Percentiles rank a stretch among this genome's conserved stretches.
Conservation (phyloP, 2,113 vertebrate species). For the Rhynchopsitta pachyrhyncha region DNA sequence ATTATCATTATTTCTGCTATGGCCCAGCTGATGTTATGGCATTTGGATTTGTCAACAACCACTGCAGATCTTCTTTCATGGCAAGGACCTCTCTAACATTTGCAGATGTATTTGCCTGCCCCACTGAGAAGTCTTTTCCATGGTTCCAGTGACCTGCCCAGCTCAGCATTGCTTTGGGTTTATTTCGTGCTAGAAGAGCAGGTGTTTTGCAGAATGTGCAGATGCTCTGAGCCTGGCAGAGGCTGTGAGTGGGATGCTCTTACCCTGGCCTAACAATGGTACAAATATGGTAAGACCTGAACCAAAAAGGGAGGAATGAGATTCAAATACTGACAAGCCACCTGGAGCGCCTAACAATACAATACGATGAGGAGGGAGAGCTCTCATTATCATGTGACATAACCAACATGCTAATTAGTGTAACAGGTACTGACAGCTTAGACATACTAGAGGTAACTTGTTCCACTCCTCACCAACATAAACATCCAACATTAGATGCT, state of each 20-base stretch:
- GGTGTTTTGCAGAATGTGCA: neutral
- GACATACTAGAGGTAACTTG: neutral
- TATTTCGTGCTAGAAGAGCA: neutral
- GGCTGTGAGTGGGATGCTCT: neutral
- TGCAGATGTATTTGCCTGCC: neutral
- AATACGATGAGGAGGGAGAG: neutral
- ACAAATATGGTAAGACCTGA: neutral
- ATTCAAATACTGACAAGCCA: neutral
- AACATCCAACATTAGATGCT: neutral
- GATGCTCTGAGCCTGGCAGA: neutral
- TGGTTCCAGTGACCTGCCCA: neutral
- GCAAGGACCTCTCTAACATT: neutral
- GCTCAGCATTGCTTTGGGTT: neutral
- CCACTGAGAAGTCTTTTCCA: neutral
- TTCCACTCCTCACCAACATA: neutral
- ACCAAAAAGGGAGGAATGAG: neutral
- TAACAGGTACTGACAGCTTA: neutral
- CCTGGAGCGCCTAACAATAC: neutral
- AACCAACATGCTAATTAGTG: neutral
- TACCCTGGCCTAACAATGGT: rapidly evolving
- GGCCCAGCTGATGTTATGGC: neutral
- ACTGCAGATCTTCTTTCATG: neutral
- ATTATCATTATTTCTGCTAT: neutral
- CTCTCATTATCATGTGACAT: rapidly evolving
- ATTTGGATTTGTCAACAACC: neutral